Evolutionary conservation across 2,888 invertebrate species (phyloP).

Genomic region (Erebia palarica): DNA sequence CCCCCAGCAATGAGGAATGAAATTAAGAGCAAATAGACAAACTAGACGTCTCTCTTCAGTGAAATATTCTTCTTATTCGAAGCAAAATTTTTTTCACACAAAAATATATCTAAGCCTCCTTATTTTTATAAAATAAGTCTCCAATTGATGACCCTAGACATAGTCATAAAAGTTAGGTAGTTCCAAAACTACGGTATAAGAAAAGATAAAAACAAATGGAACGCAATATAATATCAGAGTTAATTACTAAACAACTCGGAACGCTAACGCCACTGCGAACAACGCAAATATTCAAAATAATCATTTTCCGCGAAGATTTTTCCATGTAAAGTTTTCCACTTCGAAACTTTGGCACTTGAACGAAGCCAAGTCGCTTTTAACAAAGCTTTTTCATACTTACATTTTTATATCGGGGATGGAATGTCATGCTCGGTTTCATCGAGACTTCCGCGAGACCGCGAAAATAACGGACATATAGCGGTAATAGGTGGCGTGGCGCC

Average conservation of each 20-base stretch:
- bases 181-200: background rate
- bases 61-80: background rate
- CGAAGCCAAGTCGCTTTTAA: slow-evolving; percentile 79
- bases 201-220: slow-evolving; percentile 4
- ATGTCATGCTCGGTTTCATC: slow-evolving; percentile 79
- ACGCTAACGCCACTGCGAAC: slow-evolving; percentile 7
- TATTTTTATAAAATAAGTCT: too few relatives aligned
- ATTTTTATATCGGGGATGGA: slow-evolving; percentile 80
- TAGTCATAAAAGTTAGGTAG: too few relatives aligned
- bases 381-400: slow-evolving; percentile 81
- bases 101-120: too few relatives aligned
- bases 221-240: slow-evolving; percentile 11
- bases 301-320: slow-evolving; percentile 78
- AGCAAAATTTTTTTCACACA: too few relatives aligned
- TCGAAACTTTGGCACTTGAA: slow-evolving; percentile 79
- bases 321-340: slow-evolving; percentile 81
- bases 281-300: slow-evolving; percentile 65
- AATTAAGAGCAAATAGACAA: too few relatives aligned
- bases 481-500: slow-evolving; percentile 79
- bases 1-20: too few relatives aligned
- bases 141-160: too few relatives aligned
- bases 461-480: slow-evolving; percentile 74
- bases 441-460: slow-evolving; percentile 75
- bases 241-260: slow-evolving; percentile 18
- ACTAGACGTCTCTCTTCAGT: background rate